Base-by-base conservation (phyloP, 2,797 vertebrate genomes). In the Ispidina lecontei region DNA sequence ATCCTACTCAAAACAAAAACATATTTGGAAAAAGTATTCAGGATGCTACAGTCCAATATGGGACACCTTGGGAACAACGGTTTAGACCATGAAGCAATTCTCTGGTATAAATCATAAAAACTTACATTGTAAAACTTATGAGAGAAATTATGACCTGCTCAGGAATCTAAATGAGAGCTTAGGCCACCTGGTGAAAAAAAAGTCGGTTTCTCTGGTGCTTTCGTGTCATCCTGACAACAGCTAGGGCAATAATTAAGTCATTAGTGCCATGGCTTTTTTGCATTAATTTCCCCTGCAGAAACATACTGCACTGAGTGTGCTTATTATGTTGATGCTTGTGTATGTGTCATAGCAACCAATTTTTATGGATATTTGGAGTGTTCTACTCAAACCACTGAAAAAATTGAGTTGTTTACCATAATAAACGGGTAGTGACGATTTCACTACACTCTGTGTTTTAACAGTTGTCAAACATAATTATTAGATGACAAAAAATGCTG, bases 341-440 rank as follows among this genome's bases (percentile, higher is more conserved):
- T 49, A 41, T 62, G 39, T 59, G 58, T n/a, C 73, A n/a, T 65
- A 89, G 77, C 47, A 95, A 84, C 26, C 54, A 68, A 71, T 77
- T 92, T 87, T 89, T 82, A 58, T 52, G 54, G 49, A 73, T 43
- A 28, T 68, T 88, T 79, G 74, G 60, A 84, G 68, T 4, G 6
- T 87, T 89, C 89, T 68, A 65, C 65, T 82, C 75, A 93, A 94
- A 93, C 58, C 77, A 58, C 77, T 77, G 58, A 37, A 91, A 94
- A 94, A 86, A 7, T 10, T 14, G 47, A 91, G 54, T 62, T 69
- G 80, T 65, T 87, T 84, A 69, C 73, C 72, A 65, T 86, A 84
- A 89, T 74, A 90, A 91, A 77, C 37, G 77, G 29, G 6, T 87
- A 80, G 87, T 1, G 46, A 89, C 69, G 78, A 89, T 83, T 95